Conservation (phyloP, 2,113 vertebrate genomes). For the Triplophysa tibetana region DNA sequence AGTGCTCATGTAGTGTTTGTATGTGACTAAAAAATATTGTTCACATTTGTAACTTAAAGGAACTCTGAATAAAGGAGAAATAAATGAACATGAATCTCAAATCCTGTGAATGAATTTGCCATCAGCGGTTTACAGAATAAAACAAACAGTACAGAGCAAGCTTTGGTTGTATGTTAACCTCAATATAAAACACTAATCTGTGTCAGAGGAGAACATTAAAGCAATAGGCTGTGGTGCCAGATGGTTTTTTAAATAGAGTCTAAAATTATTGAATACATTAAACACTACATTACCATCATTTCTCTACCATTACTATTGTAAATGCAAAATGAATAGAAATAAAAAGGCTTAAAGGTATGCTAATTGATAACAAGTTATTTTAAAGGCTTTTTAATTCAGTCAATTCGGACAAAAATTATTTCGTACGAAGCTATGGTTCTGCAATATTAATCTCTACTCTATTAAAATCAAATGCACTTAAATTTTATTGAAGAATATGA, state of each 20-base stretch:
- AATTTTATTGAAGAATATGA: too few species aligned
- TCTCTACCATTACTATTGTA: background rate
- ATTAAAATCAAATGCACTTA: too few species aligned
- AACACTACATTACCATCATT: background rate
- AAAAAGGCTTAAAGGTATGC: background rate
- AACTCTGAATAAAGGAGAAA: slow-evolving; percentile 46
- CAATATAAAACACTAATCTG: slow-evolving; percentile 50
- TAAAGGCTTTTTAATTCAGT: too few species aligned
- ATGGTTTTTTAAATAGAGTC: slow-evolving; percentile 35
- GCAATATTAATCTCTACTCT: too few species aligned
- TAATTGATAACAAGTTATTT: background rate
- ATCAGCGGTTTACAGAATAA: slow-evolving; percentile 11
- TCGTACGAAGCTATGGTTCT: too few species aligned
- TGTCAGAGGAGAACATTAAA: slow-evolving; percentile 53
- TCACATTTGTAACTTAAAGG: slow-evolving; percentile 53
- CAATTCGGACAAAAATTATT: too few species aligned
- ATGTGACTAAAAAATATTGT: slow-evolving; percentile 58
- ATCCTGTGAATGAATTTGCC: background rate
- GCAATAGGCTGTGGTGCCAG: slow-evolving; percentile 17
- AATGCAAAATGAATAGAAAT: too few species aligned
- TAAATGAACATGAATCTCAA: background rate
- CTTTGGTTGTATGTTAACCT: slow-evolving; percentile 31
- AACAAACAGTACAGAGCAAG: slow-evolving; percentile 48
- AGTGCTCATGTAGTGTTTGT: slow-evolving; percentile 57
- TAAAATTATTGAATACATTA: too few species aligned